phyloP scores from a whole-genome alignment of 2,888 invertebrate species.

The Pyrochroa serraticornis region DNA sequence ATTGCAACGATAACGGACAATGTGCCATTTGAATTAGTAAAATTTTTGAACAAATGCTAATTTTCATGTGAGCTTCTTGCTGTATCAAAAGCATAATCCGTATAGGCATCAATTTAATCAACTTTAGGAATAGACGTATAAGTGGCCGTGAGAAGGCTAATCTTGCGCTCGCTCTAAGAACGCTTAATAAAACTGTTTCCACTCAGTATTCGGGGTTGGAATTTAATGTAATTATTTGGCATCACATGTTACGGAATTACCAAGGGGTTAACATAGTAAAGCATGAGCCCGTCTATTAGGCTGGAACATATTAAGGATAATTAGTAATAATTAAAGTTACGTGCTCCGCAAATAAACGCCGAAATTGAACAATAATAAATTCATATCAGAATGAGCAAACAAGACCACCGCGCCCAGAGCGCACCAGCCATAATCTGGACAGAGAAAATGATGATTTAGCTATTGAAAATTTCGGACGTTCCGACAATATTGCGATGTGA shows the following conservation, averaged over 20 bases:
- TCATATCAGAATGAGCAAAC: slow-evolving; percentile 33
- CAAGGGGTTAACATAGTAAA: slow-evolving; percentile 30
- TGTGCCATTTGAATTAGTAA: no score
- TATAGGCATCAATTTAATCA: slow-evolving; percentile 15
- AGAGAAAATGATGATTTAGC: slow-evolving; percentile 29
- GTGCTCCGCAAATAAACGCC: slow-evolving; percentile 36
- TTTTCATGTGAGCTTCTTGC: no score
- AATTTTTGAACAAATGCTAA: no score
- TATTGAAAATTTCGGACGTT: slow-evolving; percentile 27
- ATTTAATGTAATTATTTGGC: slow-evolving; percentile 30
- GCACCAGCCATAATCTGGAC: slow-evolving; percentile 23
- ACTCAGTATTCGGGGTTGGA: slow-evolving; percentile 22
- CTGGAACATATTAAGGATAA: slow-evolving; percentile 35
- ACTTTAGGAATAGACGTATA: slow-evolving; percentile 9
- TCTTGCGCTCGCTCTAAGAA: slow-evolving; percentile 18
- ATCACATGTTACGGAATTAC: slow-evolving; percentile 31
- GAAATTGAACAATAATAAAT: slow-evolving; percentile 37
- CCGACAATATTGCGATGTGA: slow-evolving; percentile 19
- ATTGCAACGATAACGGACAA: no score
- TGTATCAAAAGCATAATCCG: neutral
- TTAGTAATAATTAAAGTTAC: slow-evolving; percentile 39
- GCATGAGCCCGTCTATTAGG: slow-evolving; percentile 34
- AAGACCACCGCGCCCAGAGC: slow-evolving; percentile 16
- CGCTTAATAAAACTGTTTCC: slow-evolving; percentile 29
- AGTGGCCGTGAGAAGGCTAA: slow-evolving; percentile 15